These are phyloP conservation scores for Halocynthia roretzi DNA, from an alignment of 23 tunicate genomes.

Conservation along the genomic window DNA sequence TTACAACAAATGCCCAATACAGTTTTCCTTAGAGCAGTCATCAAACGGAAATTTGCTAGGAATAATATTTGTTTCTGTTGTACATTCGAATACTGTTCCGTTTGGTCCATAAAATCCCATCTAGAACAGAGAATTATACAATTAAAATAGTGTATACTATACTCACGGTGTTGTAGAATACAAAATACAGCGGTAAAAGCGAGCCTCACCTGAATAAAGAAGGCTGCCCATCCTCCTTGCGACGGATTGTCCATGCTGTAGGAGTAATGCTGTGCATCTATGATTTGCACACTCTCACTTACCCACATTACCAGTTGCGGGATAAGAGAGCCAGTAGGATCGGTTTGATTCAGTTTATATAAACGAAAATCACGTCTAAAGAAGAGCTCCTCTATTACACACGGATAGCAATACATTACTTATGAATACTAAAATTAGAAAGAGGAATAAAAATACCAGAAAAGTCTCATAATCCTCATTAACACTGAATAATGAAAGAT, in stretches of 20 bases:
- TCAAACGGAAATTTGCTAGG: conserved; percentile 73
- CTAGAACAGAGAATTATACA: conserved; percentile 25
- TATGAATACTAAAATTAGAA: too few species aligned
- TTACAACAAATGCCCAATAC: conserved; percentile 71
- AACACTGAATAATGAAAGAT: too few species aligned
- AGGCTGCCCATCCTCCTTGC: conserved; percentile 70
- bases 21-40: conserved; percentile 55
- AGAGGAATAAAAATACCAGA: too few species aligned
- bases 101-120: conserved; percentile 64
- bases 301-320: conserved; percentile 53
- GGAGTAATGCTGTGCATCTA: conserved; percentile 41
- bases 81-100: conserved; percentile 62
- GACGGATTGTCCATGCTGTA: conserved; percentile 43
- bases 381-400: too few species aligned
- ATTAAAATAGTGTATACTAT: background rate
- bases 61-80: conserved; percentile 87
- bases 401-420: too few species aligned
- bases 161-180: background rate
- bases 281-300: conserved; percentile 25
- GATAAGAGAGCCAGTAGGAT: conserved; percentile 41
- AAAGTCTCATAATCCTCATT: too few species aligned
- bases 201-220: conserved; percentile 65
- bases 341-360: conserved; percentile 33
- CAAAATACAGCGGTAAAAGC: background rate
- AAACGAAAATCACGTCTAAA: conserved; percentile 79